Conservation (phyloP, 92 coral and sea anemone genomes). For the Actinernus sp. region DNA sequence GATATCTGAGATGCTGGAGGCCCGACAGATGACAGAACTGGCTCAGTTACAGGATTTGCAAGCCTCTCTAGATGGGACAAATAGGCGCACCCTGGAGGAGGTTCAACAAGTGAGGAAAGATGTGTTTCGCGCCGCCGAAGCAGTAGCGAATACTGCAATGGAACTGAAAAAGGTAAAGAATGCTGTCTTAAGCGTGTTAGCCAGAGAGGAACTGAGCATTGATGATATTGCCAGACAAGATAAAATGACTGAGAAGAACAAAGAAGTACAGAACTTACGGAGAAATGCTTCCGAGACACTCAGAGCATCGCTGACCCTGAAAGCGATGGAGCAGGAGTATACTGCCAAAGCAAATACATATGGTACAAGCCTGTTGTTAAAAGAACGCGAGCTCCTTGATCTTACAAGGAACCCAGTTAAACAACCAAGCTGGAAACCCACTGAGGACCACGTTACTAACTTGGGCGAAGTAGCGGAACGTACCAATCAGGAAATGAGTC, state of each 20-base stretch:
- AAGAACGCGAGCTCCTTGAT: background rate
- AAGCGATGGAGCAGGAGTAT: constrained; percentile 15
- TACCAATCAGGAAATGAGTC: background rate
- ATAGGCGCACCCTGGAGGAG: constrained; percentile 13
- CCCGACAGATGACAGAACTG: background rate
- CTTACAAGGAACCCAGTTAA: background rate
- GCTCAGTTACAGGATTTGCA: constrained; percentile 2
- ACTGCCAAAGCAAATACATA: background rate
- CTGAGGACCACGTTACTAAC: background rate
- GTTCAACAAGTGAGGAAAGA: constrained; percentile 25
- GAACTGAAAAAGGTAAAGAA: constrained; percentile 20
- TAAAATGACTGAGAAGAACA: constrained; percentile 4
- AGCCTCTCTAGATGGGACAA: constrained; percentile 8
- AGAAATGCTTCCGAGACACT: constrained; percentile 4
- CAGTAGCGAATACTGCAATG: constrained; percentile 33
- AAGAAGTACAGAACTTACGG: constrained; percentile 10
- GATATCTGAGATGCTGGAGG: background rate
- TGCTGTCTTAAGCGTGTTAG: background rate
- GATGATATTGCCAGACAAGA: constrained; percentile 1
- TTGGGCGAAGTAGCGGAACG: constrained; percentile 1
- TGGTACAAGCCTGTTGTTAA: background rate
- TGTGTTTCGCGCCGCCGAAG: constrained; percentile 35
- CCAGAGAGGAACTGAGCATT: background rate
- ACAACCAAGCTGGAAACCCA: background rate
- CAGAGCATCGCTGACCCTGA: background rate